Evolutionary conservation across 2,888 invertebrate species (phyloP).

Genomic region (Muschampia plurimacula): DNA sequence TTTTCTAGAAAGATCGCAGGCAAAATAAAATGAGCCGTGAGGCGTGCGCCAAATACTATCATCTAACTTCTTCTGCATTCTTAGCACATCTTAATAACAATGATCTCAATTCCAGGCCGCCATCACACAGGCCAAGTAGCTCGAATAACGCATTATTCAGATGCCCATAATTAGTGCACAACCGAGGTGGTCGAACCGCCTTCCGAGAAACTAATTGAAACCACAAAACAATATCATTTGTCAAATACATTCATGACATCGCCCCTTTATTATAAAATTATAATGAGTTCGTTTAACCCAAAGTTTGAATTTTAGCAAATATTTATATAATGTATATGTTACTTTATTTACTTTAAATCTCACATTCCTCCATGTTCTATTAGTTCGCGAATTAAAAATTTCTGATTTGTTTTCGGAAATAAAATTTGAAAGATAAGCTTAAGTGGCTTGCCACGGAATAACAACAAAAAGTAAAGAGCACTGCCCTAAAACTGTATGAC

Average conservation of each 20-base stretch:
- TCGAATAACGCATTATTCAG: constrained; percentile 37
- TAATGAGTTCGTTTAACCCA: constrained; percentile 7
- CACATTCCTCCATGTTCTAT: too few species aligned
- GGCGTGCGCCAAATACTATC: too few species aligned
- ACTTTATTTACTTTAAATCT: too few species aligned
- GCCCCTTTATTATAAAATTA: not conserved
- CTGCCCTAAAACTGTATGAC: too few species aligned
- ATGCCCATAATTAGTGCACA: constrained; percentile 39
- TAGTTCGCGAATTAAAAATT: too few species aligned
- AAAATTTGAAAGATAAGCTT: too few species aligned
- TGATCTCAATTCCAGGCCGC: constrained; percentile 55
- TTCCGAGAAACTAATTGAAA: constrained; percentile 38
- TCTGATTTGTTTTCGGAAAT: too few species aligned
- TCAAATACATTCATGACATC: constrained; percentile 30
- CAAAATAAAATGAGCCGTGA: too few species aligned
- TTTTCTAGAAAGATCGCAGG: too few species aligned
- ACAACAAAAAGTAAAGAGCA: too few species aligned
- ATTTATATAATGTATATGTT: not conserved
- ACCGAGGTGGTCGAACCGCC: constrained; percentile 35
- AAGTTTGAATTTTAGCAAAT: not conserved
- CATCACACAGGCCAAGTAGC: constrained; percentile 55
- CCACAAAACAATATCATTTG: constrained; percentile 35
- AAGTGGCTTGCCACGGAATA: too few species aligned
- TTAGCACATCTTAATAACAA: constrained; percentile 46
- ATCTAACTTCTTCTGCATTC: not conserved